These are phyloP conservation scores for Nephrotoma guestfalica DNA, from an alignment of 2,888 invertebrate genomes.

Conservation along the genomic window DNA sequence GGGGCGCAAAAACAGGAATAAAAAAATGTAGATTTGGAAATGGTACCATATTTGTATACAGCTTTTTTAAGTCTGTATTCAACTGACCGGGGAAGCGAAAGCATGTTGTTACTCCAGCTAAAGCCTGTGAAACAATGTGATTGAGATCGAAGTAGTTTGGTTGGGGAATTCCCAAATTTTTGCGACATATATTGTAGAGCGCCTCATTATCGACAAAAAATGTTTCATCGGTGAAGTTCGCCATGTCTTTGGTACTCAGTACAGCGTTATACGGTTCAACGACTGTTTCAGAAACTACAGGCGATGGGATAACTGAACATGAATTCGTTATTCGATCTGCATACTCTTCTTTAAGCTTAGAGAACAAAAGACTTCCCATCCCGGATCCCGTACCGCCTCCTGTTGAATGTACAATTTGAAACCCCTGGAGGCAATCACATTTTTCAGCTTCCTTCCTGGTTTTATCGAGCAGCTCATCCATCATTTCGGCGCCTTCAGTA, in stretches of 20 bases:
- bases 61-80: conserved; percentile 50
- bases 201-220: conserved; percentile 28
- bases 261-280: conserved; percentile 28
- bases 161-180: conserved; percentile 16
- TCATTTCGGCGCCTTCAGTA: conserved; percentile 25
- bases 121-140: conserved; percentile 26
- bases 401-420: conserved; percentile 52
- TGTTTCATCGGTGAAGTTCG: conserved; percentile 22
- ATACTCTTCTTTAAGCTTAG: conserved; percentile 56
- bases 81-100: conserved; percentile 52
- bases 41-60: conserved; percentile 86
- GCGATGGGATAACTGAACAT: conserved; percentile 42
- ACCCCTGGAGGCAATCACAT: conserved; percentile 38
- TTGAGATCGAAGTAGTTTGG: conserved; percentile 18
- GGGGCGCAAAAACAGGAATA: conserved; percentile 64
- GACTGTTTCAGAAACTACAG: conserved; percentile 23
- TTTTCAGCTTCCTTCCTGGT: conserved; percentile 24
- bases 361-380: conserved; percentile 56
- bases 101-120: conserved; percentile 57
- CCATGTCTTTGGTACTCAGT: conserved; percentile 21
- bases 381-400: conserved; percentile 65
- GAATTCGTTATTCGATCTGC: conserved; percentile 59
- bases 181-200: conserved; percentile 24
- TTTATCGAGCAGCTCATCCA: conserved; percentile 22
- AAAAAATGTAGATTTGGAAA: conserved; percentile 80